Evolutionary conservation across 2,113 vertebrate genomes (phyloP).

Genomic region (Bos javanicus): DNA sequence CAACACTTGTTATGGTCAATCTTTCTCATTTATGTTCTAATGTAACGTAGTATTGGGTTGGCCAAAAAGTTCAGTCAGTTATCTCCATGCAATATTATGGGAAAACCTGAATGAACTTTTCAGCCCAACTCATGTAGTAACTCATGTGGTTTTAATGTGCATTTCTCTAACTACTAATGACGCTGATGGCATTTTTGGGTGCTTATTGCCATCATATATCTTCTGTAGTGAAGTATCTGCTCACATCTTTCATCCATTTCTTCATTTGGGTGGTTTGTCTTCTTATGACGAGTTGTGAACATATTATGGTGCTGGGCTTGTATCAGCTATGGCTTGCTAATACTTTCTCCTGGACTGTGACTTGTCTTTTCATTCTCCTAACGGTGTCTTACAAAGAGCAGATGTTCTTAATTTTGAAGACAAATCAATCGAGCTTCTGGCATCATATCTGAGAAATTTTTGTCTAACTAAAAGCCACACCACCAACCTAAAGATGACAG

Average conservation of each 20-base stretch:
- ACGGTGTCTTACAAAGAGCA: neutral
- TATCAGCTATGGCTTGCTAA: neutral
- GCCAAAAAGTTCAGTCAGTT: rapidly evolving
- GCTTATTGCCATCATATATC: neutral
- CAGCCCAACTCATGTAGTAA: neutral
- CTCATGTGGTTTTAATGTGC: neutral
- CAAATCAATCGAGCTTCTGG: neutral
- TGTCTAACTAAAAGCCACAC: neutral
- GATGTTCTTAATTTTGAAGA: neutral
- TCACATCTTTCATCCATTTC: neutral
- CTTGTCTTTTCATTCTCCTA: neutral
- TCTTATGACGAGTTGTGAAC: neutral
- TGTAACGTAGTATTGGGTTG: neutral
- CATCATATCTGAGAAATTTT: neutral
- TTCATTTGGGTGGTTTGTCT: neutral
- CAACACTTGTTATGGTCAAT: neutral
- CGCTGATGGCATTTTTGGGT: neutral
- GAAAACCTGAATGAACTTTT: neutral
- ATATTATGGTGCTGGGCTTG: neutral
- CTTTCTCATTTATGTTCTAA: neutral
- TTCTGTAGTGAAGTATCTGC: neutral
- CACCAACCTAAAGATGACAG: neutral
- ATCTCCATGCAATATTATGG: neutral
- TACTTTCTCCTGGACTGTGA: neutral
- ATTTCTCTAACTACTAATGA: neutral